Evolutionary conservation across 1,140 invertebrate genomes (phyloP).

Genomic region (Drosophila orosa): DNA sequence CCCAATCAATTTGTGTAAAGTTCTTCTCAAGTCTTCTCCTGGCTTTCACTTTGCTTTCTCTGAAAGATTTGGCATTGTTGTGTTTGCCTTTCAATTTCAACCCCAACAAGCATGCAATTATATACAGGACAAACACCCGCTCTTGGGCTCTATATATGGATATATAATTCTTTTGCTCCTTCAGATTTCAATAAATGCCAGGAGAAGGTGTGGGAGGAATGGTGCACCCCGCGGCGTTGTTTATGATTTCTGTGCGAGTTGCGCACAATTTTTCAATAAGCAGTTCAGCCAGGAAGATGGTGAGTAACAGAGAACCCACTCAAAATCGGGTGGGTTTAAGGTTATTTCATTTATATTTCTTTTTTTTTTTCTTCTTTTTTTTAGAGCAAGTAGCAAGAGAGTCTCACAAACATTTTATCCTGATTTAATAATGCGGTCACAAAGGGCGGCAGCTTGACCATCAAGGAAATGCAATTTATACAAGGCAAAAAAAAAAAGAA

Average conservation of each 20-base stretch:
- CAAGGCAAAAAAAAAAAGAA: not conserved
- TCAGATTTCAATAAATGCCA: constrained; percentile 79
- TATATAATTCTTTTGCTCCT: constrained; percentile 49
- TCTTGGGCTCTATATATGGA: constrained; percentile 1
- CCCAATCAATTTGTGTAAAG: constrained; percentile 22
- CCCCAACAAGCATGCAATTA: constrained; percentile 79
- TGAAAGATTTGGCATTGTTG: constrained; percentile 35
- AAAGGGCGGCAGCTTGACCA: constrained; percentile 45
- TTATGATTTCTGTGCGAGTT: constrained; percentile 72
- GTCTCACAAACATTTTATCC: constrained; percentile 52
- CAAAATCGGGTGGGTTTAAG: constrained; percentile 25
- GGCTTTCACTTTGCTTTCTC: constrained; percentile 4
- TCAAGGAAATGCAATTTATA: constrained; percentile 76
- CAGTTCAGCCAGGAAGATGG: no score
- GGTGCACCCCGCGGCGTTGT: constrained; percentile 67
- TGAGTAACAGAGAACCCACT: constrained; percentile 26
- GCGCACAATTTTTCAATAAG: constrained; percentile 77
- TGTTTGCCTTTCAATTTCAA: constrained; percentile 70
- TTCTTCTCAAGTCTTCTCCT: constrained; percentile 25
- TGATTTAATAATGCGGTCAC: constrained; percentile 77
- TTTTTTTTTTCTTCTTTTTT: constrained; percentile 8
- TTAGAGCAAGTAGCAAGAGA: constrained; percentile 42
- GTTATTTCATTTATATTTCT: constrained; percentile 24
- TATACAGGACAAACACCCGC: constrained; percentile 5
- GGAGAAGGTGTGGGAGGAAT: no score